Base-by-base conservation (phyloP, 2,888 invertebrate genomes). In the Eilema sororculum region DNA sequence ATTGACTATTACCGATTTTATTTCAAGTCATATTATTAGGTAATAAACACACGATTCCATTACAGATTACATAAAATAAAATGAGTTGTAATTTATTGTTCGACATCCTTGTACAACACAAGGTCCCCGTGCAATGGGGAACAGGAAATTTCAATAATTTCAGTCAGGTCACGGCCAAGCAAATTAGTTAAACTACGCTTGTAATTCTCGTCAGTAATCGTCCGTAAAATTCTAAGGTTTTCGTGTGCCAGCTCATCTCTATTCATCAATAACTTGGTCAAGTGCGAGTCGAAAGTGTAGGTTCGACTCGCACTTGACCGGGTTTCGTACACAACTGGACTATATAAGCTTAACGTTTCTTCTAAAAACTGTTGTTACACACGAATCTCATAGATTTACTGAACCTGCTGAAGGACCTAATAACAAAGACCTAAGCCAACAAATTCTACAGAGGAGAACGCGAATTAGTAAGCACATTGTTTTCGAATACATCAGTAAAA, bases 111-210 rank as follows among this genome's bases (percentile, higher is more conserved):
- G 52, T 58, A 25, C 24, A 58, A 13, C 13, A 12, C 57, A 58
- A 24, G 22, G 57, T 12, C 57, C 22, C 25, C 25, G 24, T 22
- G 57, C 57, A 58, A 58, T 52, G 61, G 52, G 52, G 20, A 52
- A 52, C 52, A 46, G n/a, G 41, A 57, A 41, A n/a, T 60, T 67
- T 46, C 37, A 59, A 60, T 67, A 58, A 60, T 57, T 57, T n/a
- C 52, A 52, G 52, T 52, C 52, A 52, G 52, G 52, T 52, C 52
- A 52, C 52, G 52, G 52, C 52, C 52, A 52, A 52, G 52, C 52
- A 52, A 52, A 52, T n/a, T 52, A 52, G 52, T 52, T n/a, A 52
- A 52, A 52, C 52, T 52, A 52, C n/a, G 52, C 52, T n/a, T 52
- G 52, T 52, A 52, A 52, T 52, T 52, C n/a, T n/a, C n/a, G 52